Evolutionary conservation across 2,888 invertebrate species (phyloP), one percentile per base, ranked within the genome.

Genomic region (Exephanes ischioxanthus): DNA sequence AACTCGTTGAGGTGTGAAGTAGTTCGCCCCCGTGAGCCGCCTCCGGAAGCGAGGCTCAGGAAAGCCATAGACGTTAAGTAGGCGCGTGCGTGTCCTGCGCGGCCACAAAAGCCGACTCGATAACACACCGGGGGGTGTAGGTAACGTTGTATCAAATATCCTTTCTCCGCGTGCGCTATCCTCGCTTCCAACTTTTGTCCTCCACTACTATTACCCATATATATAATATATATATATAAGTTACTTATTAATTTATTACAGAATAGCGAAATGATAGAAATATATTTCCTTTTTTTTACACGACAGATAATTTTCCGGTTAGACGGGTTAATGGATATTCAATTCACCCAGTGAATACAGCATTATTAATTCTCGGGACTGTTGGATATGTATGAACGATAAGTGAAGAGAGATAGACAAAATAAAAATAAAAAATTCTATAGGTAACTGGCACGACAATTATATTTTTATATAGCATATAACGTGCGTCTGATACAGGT

Each of bases 1-100:
- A 81, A 81, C 53, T 85, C 84, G 81, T 73, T 70, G 73, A 81
- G 84, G 84, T 85, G 84, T 81, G 81, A 85, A 85, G 78, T 61
- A 78, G 73, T 80, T 68, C 77, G 81, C 84, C 84, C 75, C 55
- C 84, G 84, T 78, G 63, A 68, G 51, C 73, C 55, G 77, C 41
- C 68, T 75, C 84, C 84, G 84, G 84, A 85, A 85, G 73, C 81
- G 84, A 70, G 77, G 61, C 80, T 85, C 75, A 73, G 68, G 58
- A 72, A 77, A 80, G 76, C 67, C 55, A 63, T 26, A 22, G 76
- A 76, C 70, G 66, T 51, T 66, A 33, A 63, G 71, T 58, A 30
- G 53, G 68, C 55, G 51, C 33, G 67, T 71, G 66, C 48, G 71
- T 85, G 71, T 79, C 19, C 14, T 48, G 41, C 16, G 75, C 82